Evolutionary conservation across 1,140 invertebrate species (phyloP).

Genomic region (Tetramorium alpestre): DNA sequence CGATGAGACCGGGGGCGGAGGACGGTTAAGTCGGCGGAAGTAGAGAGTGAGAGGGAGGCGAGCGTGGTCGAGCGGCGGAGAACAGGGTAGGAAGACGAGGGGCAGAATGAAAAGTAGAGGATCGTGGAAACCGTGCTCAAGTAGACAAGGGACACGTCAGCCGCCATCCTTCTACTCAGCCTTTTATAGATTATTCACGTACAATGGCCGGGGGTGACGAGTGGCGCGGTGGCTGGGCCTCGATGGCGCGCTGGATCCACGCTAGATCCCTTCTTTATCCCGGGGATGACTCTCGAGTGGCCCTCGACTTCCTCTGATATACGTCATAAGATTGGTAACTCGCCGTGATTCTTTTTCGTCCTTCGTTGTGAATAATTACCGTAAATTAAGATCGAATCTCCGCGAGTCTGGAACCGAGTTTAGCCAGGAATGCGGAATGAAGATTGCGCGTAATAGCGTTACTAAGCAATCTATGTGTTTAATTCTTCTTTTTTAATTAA

Average conservation of each 20-base stretch:
- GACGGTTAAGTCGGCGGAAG: conserved; percentile 49
- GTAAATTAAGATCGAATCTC: conserved; percentile 24
- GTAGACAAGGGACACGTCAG: conserved; percentile 85
- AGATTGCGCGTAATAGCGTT: conserved; percentile 6
- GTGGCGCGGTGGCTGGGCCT: conserved; percentile 50
- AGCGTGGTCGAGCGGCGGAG: conserved; percentile 61
- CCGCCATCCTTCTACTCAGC: conserved; percentile 81
- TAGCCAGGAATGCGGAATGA: not conserved
- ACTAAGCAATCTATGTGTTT: conserved; percentile 7
- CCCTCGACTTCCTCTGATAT: conserved; percentile 56
- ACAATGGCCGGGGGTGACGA: conserved; percentile 82
- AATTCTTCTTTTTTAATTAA: conserved; percentile 15
- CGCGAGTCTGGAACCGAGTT: not conserved
- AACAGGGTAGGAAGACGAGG: conserved; percentile 47
- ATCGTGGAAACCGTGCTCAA: conserved; percentile 84
- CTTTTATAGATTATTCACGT: conserved; percentile 86
- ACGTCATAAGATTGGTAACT: conserved; percentile 34
- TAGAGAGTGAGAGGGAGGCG: conserved; percentile 59
- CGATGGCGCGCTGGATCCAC: conserved; percentile 46
- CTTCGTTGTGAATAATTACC: conserved; percentile 34
- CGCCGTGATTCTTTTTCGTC: conserved; percentile 27
- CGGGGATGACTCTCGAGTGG: conserved; percentile 34
- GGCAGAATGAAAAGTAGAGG: conserved; percentile 82
- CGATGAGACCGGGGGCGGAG: conserved; percentile 54
- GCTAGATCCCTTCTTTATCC: conserved; percentile 60